Base-by-base conservation (phyloP, 2,888 invertebrate species). In the Lomographa bimaculata region DNA sequence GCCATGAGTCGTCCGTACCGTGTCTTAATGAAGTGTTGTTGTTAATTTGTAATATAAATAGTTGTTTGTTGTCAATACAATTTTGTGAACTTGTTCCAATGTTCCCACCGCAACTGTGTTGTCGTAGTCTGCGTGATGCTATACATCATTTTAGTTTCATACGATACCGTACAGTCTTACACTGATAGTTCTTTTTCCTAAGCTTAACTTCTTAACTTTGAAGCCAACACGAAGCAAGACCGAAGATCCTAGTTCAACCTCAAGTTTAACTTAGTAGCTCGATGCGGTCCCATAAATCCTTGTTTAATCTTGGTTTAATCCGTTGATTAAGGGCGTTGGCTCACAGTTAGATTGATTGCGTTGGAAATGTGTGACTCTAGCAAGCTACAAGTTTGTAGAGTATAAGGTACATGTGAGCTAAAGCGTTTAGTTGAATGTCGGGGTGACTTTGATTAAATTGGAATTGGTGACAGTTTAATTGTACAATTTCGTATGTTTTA, bases 251-350 rank as follows among this genome's bases (percentile, higher is more conserved):
- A 21, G 10, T 20, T 4, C 7, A 44, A 47, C 42, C 39, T 24
- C 37, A 35, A 57, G 60, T 60, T 60, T 54, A 57, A 53, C 60
- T 60, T 56, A 48, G 59, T 60, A 61, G 65, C 36, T 33, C 30
- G 16, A 62, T 60, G 56, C 60, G 64, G 62, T 68, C 53, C 55
- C 50, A 64, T 63, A 65, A 67, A 60, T 62, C 55, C 57, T 53
- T 50, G 45, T 47, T 29, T 54, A 54, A 58, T 59, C 62, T 55
- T 52, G 48, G 45, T 47, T 29, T 54, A 54, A 58, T 59, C 62
- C 56, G 54, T 61, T 60, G 57, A 60, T 59, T 55, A 46, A 46
- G 35, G 39, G 21, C 35, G 17, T 36, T 20, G 38, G 33, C 26
- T 7, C 12, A 29, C 34, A 21, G 19, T 19, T 26, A 41, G 32